Conservation (phyloP, 2,888 invertebrate genomes). For the Cataglyphis rosenhaueri region DNA sequence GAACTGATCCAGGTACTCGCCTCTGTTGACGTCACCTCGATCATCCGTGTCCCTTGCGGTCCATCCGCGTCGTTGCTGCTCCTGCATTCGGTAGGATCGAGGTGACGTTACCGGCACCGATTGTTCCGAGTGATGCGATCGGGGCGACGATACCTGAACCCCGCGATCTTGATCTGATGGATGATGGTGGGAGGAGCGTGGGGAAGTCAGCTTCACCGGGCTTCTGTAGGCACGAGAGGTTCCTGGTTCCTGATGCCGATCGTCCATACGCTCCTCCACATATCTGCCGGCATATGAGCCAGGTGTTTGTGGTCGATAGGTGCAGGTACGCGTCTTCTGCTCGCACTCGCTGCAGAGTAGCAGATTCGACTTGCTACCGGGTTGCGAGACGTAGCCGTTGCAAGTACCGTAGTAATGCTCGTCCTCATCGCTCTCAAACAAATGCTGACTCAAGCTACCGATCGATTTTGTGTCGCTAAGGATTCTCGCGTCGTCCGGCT, state of each 20-base stretch:
- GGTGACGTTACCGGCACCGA: constrained; percentile 47
- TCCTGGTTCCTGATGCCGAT: constrained; percentile 61
- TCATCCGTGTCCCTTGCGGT: constrained; percentile 46
- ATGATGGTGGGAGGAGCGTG: constrained; percentile 49
- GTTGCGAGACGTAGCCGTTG: constrained; percentile 82
- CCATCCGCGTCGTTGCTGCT: constrained; percentile 54
- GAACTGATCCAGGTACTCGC: constrained; percentile 68
- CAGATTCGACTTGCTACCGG: constrained; percentile 84
- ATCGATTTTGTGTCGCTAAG: constrained; percentile 82
- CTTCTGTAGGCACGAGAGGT: constrained; percentile 64
- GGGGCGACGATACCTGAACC: constrained; percentile 58
- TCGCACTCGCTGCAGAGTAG: constrained; percentile 83
- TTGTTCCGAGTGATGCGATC: constrained; percentile 62
- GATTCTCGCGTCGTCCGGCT: constrained; percentile 61
- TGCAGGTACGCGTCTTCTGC: constrained; percentile 78
- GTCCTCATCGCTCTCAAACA: constrained; percentile 83
- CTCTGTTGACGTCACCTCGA: constrained; percentile 52
- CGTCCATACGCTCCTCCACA: constrained; percentile 79
- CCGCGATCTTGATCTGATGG: constrained; percentile 55
- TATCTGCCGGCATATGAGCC: constrained; percentile 76
- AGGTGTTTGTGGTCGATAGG: constrained; percentile 80
- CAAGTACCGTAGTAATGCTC: constrained; percentile 80
- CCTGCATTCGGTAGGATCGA: constrained; percentile 51
- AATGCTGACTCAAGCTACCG: constrained; percentile 82
- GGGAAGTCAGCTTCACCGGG: constrained; percentile 61